A percentile compares a stretch with the other conserved stretches of the same genome.
Evolutionary conservation across 2,113 vertebrate species (phyloP).

Genomic region (Microtus ochrogaster): DNA sequence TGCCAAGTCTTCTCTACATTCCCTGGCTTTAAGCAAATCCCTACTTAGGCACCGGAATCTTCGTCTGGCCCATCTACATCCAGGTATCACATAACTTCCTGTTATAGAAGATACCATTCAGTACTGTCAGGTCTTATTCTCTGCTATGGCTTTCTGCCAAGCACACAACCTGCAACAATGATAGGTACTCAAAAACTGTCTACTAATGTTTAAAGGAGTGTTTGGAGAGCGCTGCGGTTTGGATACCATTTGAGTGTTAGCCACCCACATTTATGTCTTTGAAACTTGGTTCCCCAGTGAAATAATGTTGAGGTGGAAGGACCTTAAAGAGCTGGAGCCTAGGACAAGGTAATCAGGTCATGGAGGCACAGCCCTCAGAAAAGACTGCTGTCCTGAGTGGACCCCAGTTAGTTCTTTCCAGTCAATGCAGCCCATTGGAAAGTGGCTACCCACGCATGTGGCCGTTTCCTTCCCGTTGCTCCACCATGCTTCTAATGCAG

Average conservation of each 20-base stretch:
- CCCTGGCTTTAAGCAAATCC: slow-evolving; percentile 12
- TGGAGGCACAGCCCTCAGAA: not conserved
- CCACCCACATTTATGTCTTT: too few relatives aligned
- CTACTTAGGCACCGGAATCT: not conserved
- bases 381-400: not conserved
- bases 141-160: not conserved
- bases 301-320: not conserved
- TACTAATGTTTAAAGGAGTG: not conserved
- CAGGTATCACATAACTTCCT: not conserved
- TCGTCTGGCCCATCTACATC: not conserved
- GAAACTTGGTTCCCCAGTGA: not conserved
- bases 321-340: not conserved
- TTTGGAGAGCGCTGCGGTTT: not conserved
- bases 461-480: not conserved
- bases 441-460: not conserved
- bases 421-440: not conserved
- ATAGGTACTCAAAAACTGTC: not conserved
- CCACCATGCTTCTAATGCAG: not conserved
- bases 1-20: not conserved
- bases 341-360: not conserved
- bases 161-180: not conserved
- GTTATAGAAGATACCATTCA: not conserved
- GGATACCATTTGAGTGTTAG: not conserved
- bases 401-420: not conserved
- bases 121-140: not conserved